Percentiles rank a stretch among this genome's conserved stretches.
Evolutionary conservation across 2,113 vertebrate genomes (phyloP).

Genomic region (Misgurnus mizolepis): DNA sequence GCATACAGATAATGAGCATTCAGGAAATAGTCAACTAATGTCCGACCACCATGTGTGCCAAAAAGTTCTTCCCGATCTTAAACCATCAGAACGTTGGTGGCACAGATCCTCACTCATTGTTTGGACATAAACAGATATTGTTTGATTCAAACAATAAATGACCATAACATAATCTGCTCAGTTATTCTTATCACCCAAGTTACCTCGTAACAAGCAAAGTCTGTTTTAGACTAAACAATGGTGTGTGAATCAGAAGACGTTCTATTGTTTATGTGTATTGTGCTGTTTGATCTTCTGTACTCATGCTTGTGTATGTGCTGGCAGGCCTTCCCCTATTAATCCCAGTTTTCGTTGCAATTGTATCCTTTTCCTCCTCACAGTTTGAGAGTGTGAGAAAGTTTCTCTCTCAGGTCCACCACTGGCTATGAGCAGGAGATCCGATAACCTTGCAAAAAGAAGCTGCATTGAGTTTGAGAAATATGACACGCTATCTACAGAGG

Average conservation of each 20-base stretch:
- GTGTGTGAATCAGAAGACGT: not conserved
- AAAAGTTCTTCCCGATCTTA: not conserved
- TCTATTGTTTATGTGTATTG: not conserved
- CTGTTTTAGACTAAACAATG: not conserved
- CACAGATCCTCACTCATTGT: not conserved
- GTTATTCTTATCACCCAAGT: not conserved
- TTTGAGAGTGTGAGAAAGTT: constrained; percentile 44
- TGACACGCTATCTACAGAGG: constrained; percentile 58
- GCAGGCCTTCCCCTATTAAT: not conserved
- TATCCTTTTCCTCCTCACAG: constrained; percentile 21
- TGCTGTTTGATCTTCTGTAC: not conserved
- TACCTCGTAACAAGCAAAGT: not conserved
- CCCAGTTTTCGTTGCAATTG: constrained; percentile 38
- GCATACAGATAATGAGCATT: not conserved
- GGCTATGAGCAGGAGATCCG: constrained; percentile 39
- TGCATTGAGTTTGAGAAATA: constrained; percentile 65
- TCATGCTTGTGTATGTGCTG: not conserved
- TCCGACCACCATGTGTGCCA: not conserved
- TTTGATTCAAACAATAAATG: not conserved
- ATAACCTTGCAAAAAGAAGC: constrained; percentile 51
- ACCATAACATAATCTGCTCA: not conserved
- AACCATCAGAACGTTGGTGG: not conserved
- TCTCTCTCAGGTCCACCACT: constrained; percentile 25
- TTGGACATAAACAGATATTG: not conserved
- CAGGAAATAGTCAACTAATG: no score